Percentiles rank a stretch among this genome's conserved stretches.
phyloP scores from a whole-genome alignment of 2,888 invertebrate genomes.

The Ornithoptera priamus region DNA sequence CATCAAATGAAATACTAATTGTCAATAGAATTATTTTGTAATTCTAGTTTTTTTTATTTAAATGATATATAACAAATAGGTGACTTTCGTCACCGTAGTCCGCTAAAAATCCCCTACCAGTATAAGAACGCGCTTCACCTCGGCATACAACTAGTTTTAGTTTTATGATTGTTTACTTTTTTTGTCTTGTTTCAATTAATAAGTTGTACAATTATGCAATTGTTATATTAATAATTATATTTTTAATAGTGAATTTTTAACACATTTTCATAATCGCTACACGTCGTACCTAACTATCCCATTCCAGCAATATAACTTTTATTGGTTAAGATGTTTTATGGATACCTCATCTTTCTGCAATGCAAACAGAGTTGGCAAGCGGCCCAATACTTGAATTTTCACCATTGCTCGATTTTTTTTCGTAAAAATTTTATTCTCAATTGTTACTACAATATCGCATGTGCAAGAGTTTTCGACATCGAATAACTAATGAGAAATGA shows the following conservation, averaged over 20 bases:
- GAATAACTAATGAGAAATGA: background rate
- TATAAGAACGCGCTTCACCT: too few relatives aligned
- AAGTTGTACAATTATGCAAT: too few relatives aligned
- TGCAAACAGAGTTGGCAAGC: conserved; percentile 60
- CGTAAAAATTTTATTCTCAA: conserved; percentile 28
- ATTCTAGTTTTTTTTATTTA: too few relatives aligned
- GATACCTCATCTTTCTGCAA: conserved; percentile 63
- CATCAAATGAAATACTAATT: too few relatives aligned
- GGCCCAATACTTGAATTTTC: conserved; percentile 56
- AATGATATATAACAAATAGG: too few relatives aligned
- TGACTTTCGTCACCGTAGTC: too few relatives aligned
- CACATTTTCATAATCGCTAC: conserved; percentile 2
- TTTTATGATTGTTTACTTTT: too few relatives aligned
- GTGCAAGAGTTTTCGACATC: background rate
- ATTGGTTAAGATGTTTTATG: conserved; percentile 39
- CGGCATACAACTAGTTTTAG: too few relatives aligned
- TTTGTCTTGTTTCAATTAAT: too few relatives aligned
- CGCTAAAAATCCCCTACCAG: too few relatives aligned
- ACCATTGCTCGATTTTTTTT: conserved; percentile 48
- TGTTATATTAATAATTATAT: too few relatives aligned
- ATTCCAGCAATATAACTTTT: conserved; percentile 46
- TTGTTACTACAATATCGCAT: conserved; percentile 3
- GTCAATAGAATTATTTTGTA: too few relatives aligned
- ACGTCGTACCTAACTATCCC: conserved; percentile 19
- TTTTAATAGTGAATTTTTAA: background rate